Conservation (phyloP, 2,113 vertebrate species). For the Perognathus longimembris region DNA sequence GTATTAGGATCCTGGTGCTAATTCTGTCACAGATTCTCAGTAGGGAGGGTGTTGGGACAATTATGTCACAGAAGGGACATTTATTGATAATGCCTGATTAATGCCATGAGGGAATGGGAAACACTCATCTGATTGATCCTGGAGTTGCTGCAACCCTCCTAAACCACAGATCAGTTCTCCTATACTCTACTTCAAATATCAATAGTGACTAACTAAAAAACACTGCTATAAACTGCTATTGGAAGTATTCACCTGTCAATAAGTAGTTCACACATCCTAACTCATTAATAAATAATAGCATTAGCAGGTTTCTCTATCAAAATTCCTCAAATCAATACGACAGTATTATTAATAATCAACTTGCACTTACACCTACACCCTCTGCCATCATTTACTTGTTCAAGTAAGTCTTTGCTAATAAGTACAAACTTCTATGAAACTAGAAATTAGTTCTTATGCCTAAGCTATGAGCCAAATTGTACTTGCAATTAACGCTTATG, state of each 20-base stretch:
- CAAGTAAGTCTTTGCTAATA: background rate
- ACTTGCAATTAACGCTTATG: background rate
- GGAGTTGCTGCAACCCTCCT: background rate
- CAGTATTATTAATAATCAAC: conserved; percentile 26
- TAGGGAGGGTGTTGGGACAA: background rate
- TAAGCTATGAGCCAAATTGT: background rate
- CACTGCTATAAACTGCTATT: background rate
- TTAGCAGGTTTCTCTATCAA: background rate
- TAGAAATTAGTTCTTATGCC: background rate
- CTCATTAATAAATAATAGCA: conserved; percentile 4
- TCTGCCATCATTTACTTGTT: background rate
- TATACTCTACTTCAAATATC: background rate
- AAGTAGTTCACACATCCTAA: background rate
- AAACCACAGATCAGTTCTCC: background rate
- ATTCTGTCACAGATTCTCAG: background rate
- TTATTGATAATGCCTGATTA: background rate
- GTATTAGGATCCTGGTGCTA: background rate
- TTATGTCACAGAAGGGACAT: background rate
- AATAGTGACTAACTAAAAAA: background rate
- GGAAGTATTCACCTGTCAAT: background rate
- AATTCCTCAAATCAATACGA: conserved; percentile 9
- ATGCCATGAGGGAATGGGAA: too few species aligned
- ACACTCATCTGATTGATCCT: too few species aligned
- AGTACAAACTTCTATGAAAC: conserved; percentile 12
- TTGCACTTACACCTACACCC: background rate